Base-by-base conservation (phyloP, 2,797 vertebrate genomes). In the Gallinago solitaria region DNA sequence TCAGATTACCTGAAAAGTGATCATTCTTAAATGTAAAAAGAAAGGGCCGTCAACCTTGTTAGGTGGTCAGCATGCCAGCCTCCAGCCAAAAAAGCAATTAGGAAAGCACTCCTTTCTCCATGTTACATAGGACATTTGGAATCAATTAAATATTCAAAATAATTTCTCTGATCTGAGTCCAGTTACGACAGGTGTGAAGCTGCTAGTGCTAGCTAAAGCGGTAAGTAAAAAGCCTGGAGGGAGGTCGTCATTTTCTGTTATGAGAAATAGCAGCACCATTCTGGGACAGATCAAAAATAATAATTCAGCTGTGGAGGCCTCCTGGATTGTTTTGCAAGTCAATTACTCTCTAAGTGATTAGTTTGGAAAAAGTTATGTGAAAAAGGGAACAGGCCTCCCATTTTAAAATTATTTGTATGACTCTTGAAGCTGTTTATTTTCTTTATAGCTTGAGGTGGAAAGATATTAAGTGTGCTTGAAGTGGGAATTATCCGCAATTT, bases 61-160 rank as follows among this genome's bases (percentile, higher is more conserved):
- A 95, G 81, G 75, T 76, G 57, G 35, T 73, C 79, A 93, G 39
- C 53, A 48, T 75, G 45, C 74, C 59, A 90, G 45, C 24, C 60
- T 79, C 96, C 78, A 47, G 83, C 37, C 82, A 35, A 79, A 75
- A 86, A 61, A 47, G 64, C 23, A 54, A 91, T 92, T 87, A 87
- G 89, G 60, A 96, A 97, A 89, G 57, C 53, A 91, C 70, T 96
- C 85, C 67, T 83, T 96, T 96, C 75, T 77, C 60, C n/a, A 19
- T 39, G 41, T 88, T 93, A 80, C 35, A 73, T 32, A 73, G 70
- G 70, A 80, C 97, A 96, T 97, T 97, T 98, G 97, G 94, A 98
- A 97, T 94, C 87, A 96, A 97, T 97, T 97, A 96, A 97, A 95
- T 97, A 96, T 97, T 97, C 69, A 95, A 97, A 98, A 96, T 60